These are phyloP conservation scores for Formicarius rufipectus DNA, from an alignment of 2,113 vertebrate species.

Conservation along the genomic window DNA sequence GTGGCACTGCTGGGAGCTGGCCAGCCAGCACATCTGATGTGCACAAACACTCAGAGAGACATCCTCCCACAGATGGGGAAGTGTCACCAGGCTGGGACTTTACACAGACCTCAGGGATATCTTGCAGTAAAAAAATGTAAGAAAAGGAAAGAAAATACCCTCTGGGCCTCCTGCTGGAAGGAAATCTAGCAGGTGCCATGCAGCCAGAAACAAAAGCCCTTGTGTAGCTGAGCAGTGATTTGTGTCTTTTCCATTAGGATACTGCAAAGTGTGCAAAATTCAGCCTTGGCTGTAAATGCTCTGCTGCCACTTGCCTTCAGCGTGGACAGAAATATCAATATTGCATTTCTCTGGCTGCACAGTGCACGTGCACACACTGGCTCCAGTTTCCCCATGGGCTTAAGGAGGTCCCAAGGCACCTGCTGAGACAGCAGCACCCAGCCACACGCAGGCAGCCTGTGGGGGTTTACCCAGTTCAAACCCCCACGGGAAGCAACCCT, in stretches of 20 bases:
- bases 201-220: neutral
- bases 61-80: neutral
- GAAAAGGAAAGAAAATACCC: neutral
- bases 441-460: rapidly evolving
- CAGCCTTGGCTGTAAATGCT: neutral
- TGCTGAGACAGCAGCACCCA: neutral
- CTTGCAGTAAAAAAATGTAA: neutral
- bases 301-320: neutral
- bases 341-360: neutral
- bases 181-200: neutral
- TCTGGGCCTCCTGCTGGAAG: neutral
- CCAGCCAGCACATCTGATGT: neutral
- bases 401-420: neutral
- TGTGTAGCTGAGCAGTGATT: neutral
- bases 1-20: neutral
- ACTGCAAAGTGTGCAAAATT: neutral
- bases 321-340: constrained; percentile 7
- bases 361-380: rapidly evolving
- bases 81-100: neutral
- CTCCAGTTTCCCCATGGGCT: neutral
- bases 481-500: rapidly evolving
- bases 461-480: rapidly evolving
- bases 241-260: constrained; percentile 14
- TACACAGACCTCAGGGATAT: rapidly evolving
- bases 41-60: neutral